phyloP scores from a whole-genome alignment of 2,113 vertebrate species.

The Gallinago jamesoni region DNA sequence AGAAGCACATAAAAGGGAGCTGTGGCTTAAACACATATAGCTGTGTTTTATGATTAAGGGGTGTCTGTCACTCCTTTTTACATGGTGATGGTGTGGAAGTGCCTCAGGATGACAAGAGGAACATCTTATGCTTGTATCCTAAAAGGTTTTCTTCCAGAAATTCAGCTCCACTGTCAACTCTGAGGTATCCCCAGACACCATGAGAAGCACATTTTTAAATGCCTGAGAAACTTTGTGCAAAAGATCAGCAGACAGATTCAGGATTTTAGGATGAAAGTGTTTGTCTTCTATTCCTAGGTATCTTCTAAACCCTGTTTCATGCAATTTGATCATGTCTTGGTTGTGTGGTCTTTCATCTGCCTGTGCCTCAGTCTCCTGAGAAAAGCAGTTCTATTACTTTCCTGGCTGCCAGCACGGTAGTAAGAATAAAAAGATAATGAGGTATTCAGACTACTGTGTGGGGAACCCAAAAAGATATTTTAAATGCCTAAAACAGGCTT shows the following conservation, averaged over 20 bases:
- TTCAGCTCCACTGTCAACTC: background rate
- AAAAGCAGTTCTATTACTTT: background rate
- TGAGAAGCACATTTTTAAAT: background rate
- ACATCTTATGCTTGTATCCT: background rate
- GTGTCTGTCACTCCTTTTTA: background rate
- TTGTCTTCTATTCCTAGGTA: background rate
- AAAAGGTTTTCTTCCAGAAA: background rate
- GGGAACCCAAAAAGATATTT: background rate
- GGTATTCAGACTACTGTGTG: background rate
- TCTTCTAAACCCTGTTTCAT: background rate
- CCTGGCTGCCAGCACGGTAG: background rate
- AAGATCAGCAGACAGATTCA: background rate
- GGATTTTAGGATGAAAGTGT: background rate
- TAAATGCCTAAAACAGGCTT: background rate
- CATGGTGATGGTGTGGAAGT: background rate
- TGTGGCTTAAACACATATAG: background rate
- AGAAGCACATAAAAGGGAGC: background rate
- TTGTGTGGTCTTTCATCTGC: background rate
- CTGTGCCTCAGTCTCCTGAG: background rate
- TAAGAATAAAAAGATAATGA: background rate
- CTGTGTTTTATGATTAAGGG: background rate
- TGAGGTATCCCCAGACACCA: background rate
- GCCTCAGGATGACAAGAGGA: background rate
- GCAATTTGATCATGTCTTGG: background rate
- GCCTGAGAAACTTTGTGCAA: background rate